Evolutionary conservation across 2,113 vertebrate genomes (phyloP), one percentile per base, ranked within the genome.

Genomic region (Columba janthina): DNA sequence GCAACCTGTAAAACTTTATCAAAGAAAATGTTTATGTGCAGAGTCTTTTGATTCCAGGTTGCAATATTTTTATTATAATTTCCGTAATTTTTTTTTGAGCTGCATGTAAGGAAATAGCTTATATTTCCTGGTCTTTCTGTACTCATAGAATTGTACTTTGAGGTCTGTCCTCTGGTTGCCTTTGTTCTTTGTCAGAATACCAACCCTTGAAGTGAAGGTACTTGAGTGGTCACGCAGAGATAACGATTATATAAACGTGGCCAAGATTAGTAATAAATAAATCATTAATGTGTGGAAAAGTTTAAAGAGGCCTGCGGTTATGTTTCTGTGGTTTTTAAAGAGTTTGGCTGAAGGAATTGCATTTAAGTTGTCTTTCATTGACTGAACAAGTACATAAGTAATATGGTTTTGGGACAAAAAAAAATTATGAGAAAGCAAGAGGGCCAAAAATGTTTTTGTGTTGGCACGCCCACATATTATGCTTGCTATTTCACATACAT

Each of bases 101-200:
- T 97, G 93, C 86, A 58, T 97, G 94, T 97, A 85, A 92, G 97
- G 96, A 98, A 98, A 97, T 96, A 96, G 96, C 97, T 97, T 97
- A 97, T 98, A 97, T 96, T 98, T 98, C 97, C 97, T 97, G 95
- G 65, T 93, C 62, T 97, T 97, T 97, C 97, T 97, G 96, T 95
- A 93, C 90, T 89, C 85, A 78, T n/a, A 94, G 79, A 96, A 80
- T 70, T 96, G 79, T 92, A 90, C 94, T 95, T 97, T 81, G 96
- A 96, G 92, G 89, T 86, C 92, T 91, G 72, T 96, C 94, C 71
- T 79, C 51, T 82, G 53, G n/a, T 76, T 96, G 94, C 96, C 91
- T 97, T 94, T 97, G 93, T 96, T 94, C 86, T 96, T 79, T 82
- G 53, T 94, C 51, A 64, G 91, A 89, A 90, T 91, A 88, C 90